Base-by-base conservation (phyloP, 2,797 vertebrate genomes). In the Pterois miles region DNA sequence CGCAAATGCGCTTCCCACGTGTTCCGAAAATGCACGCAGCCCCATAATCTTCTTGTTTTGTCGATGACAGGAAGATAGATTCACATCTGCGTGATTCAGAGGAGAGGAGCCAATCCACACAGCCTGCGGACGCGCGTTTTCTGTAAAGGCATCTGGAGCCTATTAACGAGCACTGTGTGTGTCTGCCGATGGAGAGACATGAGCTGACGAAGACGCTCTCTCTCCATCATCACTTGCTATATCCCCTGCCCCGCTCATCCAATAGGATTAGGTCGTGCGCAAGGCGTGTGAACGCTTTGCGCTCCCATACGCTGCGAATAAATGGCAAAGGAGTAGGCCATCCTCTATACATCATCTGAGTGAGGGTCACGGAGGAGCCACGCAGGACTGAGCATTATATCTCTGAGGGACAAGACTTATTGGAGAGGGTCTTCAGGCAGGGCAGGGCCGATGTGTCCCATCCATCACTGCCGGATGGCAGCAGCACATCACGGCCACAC, bases 71-170 rank as follows among this genome's bases (percentile, higher is more conserved):
- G 34, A 48, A 16, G 16, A 62, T 29, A 18, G 38, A 46, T 50
- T 65, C 1, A 46, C 31, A 12, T n/a, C 25, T 10, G 8, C 6
- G 72, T 8, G 65, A 43, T 40, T 71, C 20, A 65, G 22, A 59
- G 13, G 57, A 64, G 43, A 29, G 3, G 50, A 80, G 12, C 11
- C 8, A 8, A 48, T 40, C 63, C 74, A 57, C 71, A 12, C 69
- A 78, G 72, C 33, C 58, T 1, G 68, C 75, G 57, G 57, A 80
- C 67, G 46, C 13, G 69, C 57, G 78, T 62, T 71, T 74, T 64
- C 80, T 88, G 90, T 86, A 31, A 86, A 89, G 88, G 86, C 83
- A 92, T 90, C 86, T 90, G 87, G 77, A 89, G 86, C 83, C 79
- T 78, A 23, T 82, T 71, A 74, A 83, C 63, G 66, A 84, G 83